Evolutionary conservation across 2,888 invertebrate species (phyloP).

Genomic region (Sisyra terminalis): DNA sequence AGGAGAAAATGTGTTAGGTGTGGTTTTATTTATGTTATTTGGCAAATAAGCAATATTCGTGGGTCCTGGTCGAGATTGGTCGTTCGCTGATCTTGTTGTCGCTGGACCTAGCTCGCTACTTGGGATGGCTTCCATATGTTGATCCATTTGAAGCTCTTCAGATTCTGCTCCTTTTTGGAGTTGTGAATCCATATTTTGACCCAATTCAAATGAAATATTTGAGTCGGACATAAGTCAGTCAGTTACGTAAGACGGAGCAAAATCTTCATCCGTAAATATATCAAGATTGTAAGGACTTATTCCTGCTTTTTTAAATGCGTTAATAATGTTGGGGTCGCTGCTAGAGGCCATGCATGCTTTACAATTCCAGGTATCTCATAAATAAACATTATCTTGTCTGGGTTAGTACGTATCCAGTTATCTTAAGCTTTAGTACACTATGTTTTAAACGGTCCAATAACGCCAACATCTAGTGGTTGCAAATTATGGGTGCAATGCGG

Average conservation of each 20-base stretch:
- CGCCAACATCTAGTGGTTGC: slow-evolving; percentile 14
- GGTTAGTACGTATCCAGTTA: slow-evolving; percentile 12
- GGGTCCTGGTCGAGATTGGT: background rate
- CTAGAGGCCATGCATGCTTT: slow-evolving; percentile 12
- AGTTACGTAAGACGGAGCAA: too few relatives aligned
- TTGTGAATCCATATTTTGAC: background rate
- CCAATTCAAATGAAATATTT: background rate
- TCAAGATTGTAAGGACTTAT: slow-evolving; percentile 13
- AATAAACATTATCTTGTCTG: slow-evolving; percentile 12
- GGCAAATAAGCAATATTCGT: background rate
- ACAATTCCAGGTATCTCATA: slow-evolving; percentile 15
- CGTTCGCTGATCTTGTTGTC: background rate
- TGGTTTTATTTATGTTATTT: background rate
- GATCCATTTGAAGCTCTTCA: background rate
- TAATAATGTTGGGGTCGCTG: slow-evolving; percentile 11
- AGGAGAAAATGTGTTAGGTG: slow-evolving; percentile 8
- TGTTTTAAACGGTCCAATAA: slow-evolving; percentile 14
- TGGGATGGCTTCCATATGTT: slow-evolving; percentile 5
- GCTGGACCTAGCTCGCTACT: background rate
- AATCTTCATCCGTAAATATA: slow-evolving; percentile 10
- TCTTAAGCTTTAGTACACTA: slow-evolving; percentile 10
- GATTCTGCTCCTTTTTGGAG: background rate
- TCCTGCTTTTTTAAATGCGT: slow-evolving; percentile 14
- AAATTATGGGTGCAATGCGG: slow-evolving; percentile 16
- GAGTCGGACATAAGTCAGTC: background rate